Percentiles rank a stretch among this genome's conserved stretches.
Evolutionary conservation across 92 coral and sea anemone species (phyloP).

Genomic region (Plumapathes pennacea): DNA sequence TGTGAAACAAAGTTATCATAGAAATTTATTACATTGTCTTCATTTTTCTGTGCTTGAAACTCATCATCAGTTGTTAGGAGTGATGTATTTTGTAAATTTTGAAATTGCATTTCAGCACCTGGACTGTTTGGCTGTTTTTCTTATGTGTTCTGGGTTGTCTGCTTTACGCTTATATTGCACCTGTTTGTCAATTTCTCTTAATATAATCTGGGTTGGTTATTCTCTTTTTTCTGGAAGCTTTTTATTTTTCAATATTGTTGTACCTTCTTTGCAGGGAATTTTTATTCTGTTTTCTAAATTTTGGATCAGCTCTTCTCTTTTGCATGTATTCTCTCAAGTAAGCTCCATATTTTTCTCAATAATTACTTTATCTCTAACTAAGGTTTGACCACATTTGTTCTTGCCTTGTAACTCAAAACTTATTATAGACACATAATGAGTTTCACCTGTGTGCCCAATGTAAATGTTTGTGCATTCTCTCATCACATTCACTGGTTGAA

Average conservation of each 20-base stretch:
- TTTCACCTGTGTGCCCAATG: conserved; percentile 46
- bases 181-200: conserved; percentile 1
- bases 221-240: not conserved
- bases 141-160: conserved; percentile 7
- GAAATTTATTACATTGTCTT: not conserved
- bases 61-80: conserved; percentile 1
- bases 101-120: conserved; percentile 1
- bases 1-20: conserved; percentile 29
- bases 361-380: conserved; percentile 4
- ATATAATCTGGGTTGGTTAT: not conserved
- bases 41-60: not conserved
- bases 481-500: conserved; percentile 20
- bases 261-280: not conserved
- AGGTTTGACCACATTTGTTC: not conserved
- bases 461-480: conserved; percentile 10
- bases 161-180: conserved; percentile 2
- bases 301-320: conserved; percentile 25
- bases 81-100: not conserved
- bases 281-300: conserved; percentile 8
- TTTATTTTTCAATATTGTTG: not conserved
- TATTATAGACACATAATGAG: conserved; percentile 44
- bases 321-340: conserved; percentile 10
- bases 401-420: not conserved
- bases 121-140: conserved; percentile 11
- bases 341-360: conserved; percentile 1